Percentiles rank a stretch among this genome's conserved stretches.
Conservation (phyloP, 1,140 invertebrate genomes). For the Cherax destructor region DNA sequence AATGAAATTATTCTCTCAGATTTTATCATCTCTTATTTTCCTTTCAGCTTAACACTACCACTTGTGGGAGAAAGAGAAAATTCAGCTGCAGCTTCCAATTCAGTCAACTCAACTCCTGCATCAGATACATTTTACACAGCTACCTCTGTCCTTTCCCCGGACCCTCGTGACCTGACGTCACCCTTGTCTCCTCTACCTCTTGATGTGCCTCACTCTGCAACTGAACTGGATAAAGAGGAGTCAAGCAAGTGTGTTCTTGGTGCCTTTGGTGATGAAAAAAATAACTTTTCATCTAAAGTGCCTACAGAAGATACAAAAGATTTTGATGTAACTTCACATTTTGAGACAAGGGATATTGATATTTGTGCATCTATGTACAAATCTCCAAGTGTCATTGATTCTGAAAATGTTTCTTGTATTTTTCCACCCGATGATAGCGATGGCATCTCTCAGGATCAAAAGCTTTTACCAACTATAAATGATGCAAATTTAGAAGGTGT, state of each 20-base stretch:
- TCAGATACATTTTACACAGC: conserved; percentile 69
- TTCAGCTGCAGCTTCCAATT: conserved; percentile 13
- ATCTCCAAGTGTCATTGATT: conserved; percentile 14
- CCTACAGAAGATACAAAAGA: conserved; percentile 36
- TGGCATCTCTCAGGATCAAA: neutral
- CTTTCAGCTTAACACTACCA: conserved; percentile 51
- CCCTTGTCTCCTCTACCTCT: conserved; percentile 59
- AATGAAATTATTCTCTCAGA: neutral
- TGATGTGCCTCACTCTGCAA: conserved; percentile 38
- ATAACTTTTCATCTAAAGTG: conserved; percentile 30
- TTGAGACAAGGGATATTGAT: conserved; percentile 25
- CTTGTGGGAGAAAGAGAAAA: conserved; percentile 44
- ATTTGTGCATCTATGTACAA: conserved; percentile 25
- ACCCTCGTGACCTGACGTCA: conserved; percentile 52
- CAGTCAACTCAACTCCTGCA: conserved; percentile 60
- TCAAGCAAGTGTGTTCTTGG: conserved; percentile 9
- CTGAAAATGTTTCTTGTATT: neutral
- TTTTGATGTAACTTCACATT: conserved; percentile 10
- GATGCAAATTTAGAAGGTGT: neutral
- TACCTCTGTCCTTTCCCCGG: conserved; percentile 64
- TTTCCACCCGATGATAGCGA: neutral
- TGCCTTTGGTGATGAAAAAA: conserved; percentile 47
- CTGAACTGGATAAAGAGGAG: neutral
- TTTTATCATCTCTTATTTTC: neutral
- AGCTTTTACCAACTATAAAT: neutral